Conservation (phyloP, 2,113 vertebrate species). For the Macrotis lagotis region DNA sequence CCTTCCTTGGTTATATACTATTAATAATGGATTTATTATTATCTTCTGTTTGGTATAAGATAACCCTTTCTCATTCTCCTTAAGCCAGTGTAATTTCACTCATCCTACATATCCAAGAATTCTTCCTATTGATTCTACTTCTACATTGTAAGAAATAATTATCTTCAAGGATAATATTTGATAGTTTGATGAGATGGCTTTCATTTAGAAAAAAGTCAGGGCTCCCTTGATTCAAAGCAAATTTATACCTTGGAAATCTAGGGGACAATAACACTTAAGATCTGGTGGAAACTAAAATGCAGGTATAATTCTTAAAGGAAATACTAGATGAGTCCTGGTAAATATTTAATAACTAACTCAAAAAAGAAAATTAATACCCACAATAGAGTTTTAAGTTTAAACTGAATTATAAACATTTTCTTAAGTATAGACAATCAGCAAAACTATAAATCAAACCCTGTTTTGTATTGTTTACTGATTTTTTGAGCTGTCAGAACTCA, state of each 20-base stretch:
- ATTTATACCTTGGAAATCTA: background rate
- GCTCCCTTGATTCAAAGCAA: no score
- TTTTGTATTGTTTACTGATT: background rate
- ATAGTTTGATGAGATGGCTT: background rate
- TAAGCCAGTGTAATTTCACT: background rate
- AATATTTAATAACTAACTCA: background rate
- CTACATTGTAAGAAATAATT: background rate
- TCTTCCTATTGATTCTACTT: background rate
- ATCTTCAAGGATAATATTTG: background rate
- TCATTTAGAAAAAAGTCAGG: background rate
- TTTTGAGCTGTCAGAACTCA: background rate
- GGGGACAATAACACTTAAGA: background rate
- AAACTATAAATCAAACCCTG: background rate
- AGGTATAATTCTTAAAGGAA: background rate
- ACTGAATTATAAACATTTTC: background rate
- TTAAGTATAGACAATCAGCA: background rate
- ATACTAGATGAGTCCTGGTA: background rate
- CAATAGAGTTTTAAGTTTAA: background rate
- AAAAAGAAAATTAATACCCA: background rate
- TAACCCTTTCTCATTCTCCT: background rate
- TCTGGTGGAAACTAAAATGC: background rate
- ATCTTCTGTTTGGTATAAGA: background rate
- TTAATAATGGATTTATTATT: background rate
- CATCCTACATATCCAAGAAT: background rate
- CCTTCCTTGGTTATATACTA: background rate